Percentiles rank a stretch among this genome's conserved stretches.
phyloP scores from a whole-genome alignment of 2,797 vertebrate genomes.

The Arrhamphus sclerolepis region DNA sequence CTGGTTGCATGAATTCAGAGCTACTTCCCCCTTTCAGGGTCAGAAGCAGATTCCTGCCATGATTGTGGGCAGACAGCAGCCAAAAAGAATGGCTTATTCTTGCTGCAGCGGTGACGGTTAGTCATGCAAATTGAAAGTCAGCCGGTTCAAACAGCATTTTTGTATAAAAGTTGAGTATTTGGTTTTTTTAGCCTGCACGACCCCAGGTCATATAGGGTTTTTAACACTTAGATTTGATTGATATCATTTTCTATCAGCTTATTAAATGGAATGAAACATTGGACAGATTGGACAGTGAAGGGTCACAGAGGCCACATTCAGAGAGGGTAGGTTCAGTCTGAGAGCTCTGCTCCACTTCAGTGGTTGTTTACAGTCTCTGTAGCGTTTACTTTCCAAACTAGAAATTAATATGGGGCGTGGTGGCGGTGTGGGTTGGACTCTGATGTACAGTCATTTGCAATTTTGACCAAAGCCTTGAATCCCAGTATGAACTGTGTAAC shows the following conservation, averaged over 20 bases:
- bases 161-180: constrained; percentile 52
- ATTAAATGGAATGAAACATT: neutral
- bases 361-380: constrained; percentile 23
- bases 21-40: constrained; percentile 46
- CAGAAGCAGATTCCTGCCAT: constrained; percentile 59
- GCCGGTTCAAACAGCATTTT: constrained; percentile 46
- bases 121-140: constrained; percentile 45
- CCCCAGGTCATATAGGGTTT: constrained; percentile 6
- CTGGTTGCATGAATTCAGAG: constrained; percentile 14
- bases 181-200: constrained; percentile 30
- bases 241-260: neutral
- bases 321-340: constrained; percentile 7
- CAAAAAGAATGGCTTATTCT: constrained; percentile 44
- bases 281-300: neutral
- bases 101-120: constrained; percentile 28
- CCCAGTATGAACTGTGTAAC: no score
- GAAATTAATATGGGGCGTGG: constrained; percentile 2
- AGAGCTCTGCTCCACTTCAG: constrained; percentile 32
- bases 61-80: constrained; percentile 60
- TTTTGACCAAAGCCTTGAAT: no score
- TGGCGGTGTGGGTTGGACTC: neutral
- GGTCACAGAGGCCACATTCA: constrained; percentile 10
- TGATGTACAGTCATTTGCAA: constrained; percentile 12
- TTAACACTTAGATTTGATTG: neutral
- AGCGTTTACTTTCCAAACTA: constrained; percentile 17